A percentile compares a stretch with the other conserved stretches of the same genome.
phyloP scores from a whole-genome alignment of 2,797 vertebrate species.

The Percopsis omiscomaycus region DNA sequence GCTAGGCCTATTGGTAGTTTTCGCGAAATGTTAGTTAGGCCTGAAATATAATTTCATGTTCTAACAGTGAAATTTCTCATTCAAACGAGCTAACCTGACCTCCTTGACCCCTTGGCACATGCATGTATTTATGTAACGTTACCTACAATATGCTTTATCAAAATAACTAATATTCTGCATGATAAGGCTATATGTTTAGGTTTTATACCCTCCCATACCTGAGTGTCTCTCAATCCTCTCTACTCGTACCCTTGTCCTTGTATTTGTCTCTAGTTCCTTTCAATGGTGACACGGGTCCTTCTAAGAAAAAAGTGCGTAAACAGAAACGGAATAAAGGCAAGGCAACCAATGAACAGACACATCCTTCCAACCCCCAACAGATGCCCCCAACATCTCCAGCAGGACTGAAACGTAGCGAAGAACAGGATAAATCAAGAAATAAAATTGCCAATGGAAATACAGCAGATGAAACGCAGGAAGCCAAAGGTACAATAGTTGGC shows the following conservation, averaged over 20 bases:
- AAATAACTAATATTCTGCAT: too few species aligned
- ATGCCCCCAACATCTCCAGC: constrained; percentile 28
- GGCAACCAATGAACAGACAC: constrained; percentile 30
- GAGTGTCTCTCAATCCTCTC: background rate
- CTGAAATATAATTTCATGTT: too few species aligned
- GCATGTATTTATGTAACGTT: too few species aligned
- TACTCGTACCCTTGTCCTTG: background rate
- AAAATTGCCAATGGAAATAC: constrained; percentile 32
- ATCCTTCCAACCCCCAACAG: constrained; percentile 40
- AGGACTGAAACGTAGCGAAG: constrained; percentile 32
- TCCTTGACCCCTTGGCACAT: too few species aligned
- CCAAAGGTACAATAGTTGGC: constrained; percentile 45
- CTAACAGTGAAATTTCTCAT: too few species aligned
- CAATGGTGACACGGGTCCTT: constrained; percentile 54
- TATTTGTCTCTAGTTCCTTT: constrained; percentile 67
- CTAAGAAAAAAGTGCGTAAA: constrained; percentile 79
- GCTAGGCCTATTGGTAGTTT: too few species aligned
- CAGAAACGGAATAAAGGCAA: constrained; percentile 68
- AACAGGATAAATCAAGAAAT: constrained; percentile 23
- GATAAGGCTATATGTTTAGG: too few species aligned
- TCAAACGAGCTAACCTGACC: too few species aligned
- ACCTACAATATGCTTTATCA: too few species aligned
- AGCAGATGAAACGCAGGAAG: constrained; percentile 10
- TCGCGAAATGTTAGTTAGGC: too few species aligned
- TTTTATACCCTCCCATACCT: background rate